These are phyloP conservation scores for Arge pagana DNA, from an alignment of 2,888 invertebrate species.

Conservation along the genomic window DNA sequence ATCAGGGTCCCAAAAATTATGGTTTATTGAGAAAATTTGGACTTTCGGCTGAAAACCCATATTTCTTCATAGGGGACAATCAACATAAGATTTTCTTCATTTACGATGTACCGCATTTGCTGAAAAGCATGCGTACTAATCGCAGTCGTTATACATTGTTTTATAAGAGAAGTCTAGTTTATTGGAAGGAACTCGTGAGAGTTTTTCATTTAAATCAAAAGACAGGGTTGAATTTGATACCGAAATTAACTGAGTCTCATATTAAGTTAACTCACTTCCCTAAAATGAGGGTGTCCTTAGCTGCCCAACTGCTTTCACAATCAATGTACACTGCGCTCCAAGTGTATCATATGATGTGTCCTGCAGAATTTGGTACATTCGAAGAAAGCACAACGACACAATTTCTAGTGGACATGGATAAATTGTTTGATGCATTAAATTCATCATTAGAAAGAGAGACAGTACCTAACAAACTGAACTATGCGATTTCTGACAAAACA, in stretches of 20 bases:
- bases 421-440: conserved; percentile 1
- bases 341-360: neutral
- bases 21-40: neutral
- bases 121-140: neutral
- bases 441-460: neutral
- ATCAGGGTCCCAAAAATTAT: conserved; percentile 3
- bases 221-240: neutral
- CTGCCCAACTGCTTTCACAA: neutral
- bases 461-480: neutral
- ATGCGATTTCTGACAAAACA: neutral
- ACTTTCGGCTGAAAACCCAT: neutral
- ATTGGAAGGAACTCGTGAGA: neutral
- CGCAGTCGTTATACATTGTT: neutral
- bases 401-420: conserved; percentile 1
- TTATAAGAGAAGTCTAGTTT: neutral
- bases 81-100: neutral
- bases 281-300: neutral
- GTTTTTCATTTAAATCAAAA: neutral
- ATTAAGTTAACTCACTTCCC: neutral
- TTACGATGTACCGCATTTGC: conserved; percentile 1
- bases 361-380: neutral
- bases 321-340: neutral
- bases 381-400: neutral
- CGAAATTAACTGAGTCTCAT: neutral
- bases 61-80: neutral